These are phyloP conservation scores for Nansenia antarctica DNA, from an alignment of 2,113 vertebrate genomes.

Conservation along the genomic window DNA sequence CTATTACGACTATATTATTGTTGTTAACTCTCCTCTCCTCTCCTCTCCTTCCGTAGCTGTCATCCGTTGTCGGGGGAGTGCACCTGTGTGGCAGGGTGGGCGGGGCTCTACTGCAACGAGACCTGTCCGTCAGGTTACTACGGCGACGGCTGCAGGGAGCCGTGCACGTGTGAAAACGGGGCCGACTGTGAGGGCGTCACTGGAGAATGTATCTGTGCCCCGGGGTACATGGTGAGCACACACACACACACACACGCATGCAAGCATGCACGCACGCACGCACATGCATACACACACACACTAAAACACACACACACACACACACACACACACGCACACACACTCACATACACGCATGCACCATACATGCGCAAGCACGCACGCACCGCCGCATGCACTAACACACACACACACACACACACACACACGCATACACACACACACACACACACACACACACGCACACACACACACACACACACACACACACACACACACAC, in stretches of 20 bases:
- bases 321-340: too few relatives aligned
- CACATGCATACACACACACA: background rate
- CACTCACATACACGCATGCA: too few relatives aligned
- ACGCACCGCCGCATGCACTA: too few relatives aligned
- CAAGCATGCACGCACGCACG: background rate
- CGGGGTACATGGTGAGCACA: constrained; percentile 85
- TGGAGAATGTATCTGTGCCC: constrained; percentile 85
- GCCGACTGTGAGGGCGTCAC: constrained; percentile 89
- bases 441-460: too few relatives aligned
- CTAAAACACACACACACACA: too few relatives aligned
- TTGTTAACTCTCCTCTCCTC: background rate
- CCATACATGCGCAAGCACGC: background rate
- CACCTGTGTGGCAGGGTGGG: constrained; percentile 89
- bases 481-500: too few relatives aligned
- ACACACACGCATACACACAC: background rate
- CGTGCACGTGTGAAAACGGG: constrained; percentile 87
- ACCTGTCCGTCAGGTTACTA: constrained; percentile 86
- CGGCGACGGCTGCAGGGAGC: constrained; percentile 83
- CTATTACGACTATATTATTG: too few relatives aligned
- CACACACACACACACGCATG: background rate
- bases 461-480: too few relatives aligned
- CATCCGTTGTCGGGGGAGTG: constrained; percentile 95
- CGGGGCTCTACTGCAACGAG: constrained; percentile 91
- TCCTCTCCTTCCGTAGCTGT: constrained; percentile 74
- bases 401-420: background rate